Evolutionary conservation across 2,888 invertebrate species (phyloP), one percentile per base, ranked within the genome.

Genomic region (Eupithecia inturbata): DNA sequence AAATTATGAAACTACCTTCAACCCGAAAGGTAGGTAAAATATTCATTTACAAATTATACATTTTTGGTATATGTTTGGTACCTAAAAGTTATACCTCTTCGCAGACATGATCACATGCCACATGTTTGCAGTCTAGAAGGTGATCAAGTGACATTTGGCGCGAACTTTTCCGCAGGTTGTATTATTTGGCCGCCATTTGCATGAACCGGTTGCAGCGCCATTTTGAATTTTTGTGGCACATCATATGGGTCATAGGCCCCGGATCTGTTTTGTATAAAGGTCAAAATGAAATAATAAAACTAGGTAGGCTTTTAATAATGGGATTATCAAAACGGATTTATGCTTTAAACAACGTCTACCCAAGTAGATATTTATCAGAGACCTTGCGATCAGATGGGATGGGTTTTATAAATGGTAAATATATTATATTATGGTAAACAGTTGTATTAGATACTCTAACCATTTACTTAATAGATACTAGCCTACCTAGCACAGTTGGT

Each of bases 81-180:
- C 28, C 57, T 0, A 26, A n/a, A 2, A 49, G 2, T 19, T 41
- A 41, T 49, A n/a, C n/a, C 39, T n/a, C 12, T 22, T 33, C 4
- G 16, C 22, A 66, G 10, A 64, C 5, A 39, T 39, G 36, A 14
- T 41, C 39, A 39, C 36, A 36, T 39, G 39, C n/a, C n/a, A 70
- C 67, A 75, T 79, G 79, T 79, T 80, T 77, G 39, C 76, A 67
- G 45, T 28, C 31, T 67, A 86, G 88, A 92, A 93, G 93, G 93
- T 91, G 86, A 91, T 84, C 93, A 87, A 93, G 92, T 93, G 93
- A 88, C 90, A 93, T 94, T 93, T 89, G 86, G 78, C 71, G 76
- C 74, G 79, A 82, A 82, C 81, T 88, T 90, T 91, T 90, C 91
- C 89, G 89, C 81, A 78, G 83, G 80, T 84, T 79, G 68, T 77